Conservation (phyloP, 2,113 vertebrate species). For the Cephalopterus ornatus region DNA sequence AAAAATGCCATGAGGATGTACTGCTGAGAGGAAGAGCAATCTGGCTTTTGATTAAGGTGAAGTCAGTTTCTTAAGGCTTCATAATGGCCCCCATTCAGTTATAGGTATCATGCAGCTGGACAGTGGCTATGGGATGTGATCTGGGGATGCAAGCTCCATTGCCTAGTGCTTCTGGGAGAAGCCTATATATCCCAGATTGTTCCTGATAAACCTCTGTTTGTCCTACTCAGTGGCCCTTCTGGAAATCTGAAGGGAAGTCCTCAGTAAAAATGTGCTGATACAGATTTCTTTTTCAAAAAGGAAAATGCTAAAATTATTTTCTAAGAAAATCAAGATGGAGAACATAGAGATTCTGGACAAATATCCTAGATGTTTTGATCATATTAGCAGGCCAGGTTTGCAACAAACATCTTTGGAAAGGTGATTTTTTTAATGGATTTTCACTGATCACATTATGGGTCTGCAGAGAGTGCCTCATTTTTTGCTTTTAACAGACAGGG, state of each 20-base stretch:
- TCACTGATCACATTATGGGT: not conserved
- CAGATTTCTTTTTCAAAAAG: not conserved
- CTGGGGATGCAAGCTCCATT: not conserved
- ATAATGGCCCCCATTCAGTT: not conserved
- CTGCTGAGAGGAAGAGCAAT: not conserved
- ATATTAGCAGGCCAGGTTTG: not conserved
- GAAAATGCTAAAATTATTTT: not conserved
- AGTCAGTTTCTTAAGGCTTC: not conserved
- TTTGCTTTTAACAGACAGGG: not conserved
- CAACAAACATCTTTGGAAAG: not conserved
- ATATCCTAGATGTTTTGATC: not conserved
- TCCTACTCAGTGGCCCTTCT: not conserved
- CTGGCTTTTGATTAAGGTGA: not conserved
- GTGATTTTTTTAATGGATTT: not conserved
- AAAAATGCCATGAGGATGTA: not conserved
- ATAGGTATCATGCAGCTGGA: not conserved
- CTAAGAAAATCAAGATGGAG: not conserved
- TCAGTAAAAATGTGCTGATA: not conserved
- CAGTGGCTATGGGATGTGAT: not conserved
- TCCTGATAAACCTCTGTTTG: not conserved
- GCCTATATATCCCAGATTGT: not conserved
- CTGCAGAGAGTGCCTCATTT: not conserved
- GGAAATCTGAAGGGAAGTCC: not conserved
- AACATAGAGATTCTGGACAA: not conserved
- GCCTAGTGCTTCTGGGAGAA: not conserved